These are phyloP conservation scores for Centropristis striata DNA, from an alignment of 2,113 vertebrate genomes.

Conservation along the genomic window DNA sequence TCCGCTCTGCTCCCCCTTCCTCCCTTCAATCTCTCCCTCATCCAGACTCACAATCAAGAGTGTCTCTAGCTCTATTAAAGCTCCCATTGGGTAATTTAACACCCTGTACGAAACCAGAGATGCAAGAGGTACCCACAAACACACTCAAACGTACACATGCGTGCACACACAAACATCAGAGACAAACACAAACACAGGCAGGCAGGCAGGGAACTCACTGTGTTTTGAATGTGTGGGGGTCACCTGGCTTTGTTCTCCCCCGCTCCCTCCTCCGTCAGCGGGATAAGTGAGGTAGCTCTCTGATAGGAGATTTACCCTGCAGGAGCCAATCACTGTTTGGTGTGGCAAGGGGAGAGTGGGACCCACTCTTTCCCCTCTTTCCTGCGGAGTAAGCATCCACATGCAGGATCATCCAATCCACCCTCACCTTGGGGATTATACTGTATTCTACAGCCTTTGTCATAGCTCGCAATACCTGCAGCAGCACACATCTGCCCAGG, in stretches of 20 bases:
- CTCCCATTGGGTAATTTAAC: slow-evolving; percentile 80
- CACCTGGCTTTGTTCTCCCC: slow-evolving; percentile 69
- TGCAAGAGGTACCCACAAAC: slow-evolving; percentile 50
- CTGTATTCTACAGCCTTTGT: slow-evolving; percentile 49
- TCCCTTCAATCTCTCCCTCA: slow-evolving; percentile 69
- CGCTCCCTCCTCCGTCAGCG: slow-evolving; percentile 58
- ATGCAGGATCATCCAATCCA: slow-evolving; percentile 72
- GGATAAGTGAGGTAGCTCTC: slow-evolving; percentile 57
- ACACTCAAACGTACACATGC: slow-evolving; percentile 34
- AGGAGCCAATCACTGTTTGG: slow-evolving; percentile 74
- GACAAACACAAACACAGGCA: slow-evolving; percentile 5
- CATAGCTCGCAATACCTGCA: slow-evolving; percentile 47
- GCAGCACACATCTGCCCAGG: slow-evolving; percentile 45
- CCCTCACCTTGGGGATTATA: slow-evolving; percentile 78
- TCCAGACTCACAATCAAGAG: slow-evolving; percentile 79
- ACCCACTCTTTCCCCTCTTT: slow-evolving; percentile 57
- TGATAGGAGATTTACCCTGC: slow-evolving; percentile 73
- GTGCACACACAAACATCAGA: background rate
- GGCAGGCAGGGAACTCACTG: slow-evolving; percentile 33
- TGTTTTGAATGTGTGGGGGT: slow-evolving; percentile 72
- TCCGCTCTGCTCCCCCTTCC: slow-evolving; percentile 50
- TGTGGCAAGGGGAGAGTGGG: slow-evolving; percentile 64
- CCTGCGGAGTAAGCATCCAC: slow-evolving; percentile 81
- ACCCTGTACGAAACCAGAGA: slow-evolving; percentile 79
- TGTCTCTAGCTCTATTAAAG: slow-evolving; percentile 79